Evolutionary conservation across 2,888 invertebrate genomes (phyloP).

Genomic region (Chaitophorus viminalis): DNA sequence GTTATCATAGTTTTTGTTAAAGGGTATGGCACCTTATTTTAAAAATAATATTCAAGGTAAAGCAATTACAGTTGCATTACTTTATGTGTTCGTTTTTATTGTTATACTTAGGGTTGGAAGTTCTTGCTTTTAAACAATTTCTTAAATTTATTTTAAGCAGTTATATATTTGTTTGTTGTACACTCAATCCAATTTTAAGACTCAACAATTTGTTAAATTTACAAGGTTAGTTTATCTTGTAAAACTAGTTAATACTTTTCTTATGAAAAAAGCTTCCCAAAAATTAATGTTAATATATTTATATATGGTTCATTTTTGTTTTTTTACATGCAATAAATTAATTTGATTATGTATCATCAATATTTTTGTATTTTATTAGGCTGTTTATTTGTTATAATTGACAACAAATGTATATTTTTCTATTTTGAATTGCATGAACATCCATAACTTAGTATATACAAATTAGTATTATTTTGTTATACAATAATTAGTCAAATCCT

Average conservation of each 20-base stretch:
- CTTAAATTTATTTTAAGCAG: not conserved
- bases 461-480: constrained; percentile 25
- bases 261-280: not conserved
- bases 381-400: not conserved
- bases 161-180: not conserved
- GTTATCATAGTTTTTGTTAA: constrained; percentile 49
- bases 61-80: not conserved
- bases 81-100: constrained; percentile 24
- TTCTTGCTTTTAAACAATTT: constrained; percentile 15
- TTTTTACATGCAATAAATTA: not conserved
- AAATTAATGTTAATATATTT: not conserved
- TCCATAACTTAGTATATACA: constrained; percentile 2
- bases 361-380: not conserved
- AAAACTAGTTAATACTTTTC: not conserved
- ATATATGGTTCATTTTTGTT: not conserved
- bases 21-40: constrained; percentile 38
- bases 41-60: constrained; percentile 18
- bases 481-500: constrained; percentile 1
- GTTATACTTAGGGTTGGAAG: constrained; percentile 10
- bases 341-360: not conserved
- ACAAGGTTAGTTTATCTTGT: not conserved
- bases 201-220: not conserved
- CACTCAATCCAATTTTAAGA: not conserved
- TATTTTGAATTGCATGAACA: constrained; percentile 19
- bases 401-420: not conserved